Conservation (phyloP, 2,113 vertebrate genomes). For the Bungarus multicinctus region DNA sequence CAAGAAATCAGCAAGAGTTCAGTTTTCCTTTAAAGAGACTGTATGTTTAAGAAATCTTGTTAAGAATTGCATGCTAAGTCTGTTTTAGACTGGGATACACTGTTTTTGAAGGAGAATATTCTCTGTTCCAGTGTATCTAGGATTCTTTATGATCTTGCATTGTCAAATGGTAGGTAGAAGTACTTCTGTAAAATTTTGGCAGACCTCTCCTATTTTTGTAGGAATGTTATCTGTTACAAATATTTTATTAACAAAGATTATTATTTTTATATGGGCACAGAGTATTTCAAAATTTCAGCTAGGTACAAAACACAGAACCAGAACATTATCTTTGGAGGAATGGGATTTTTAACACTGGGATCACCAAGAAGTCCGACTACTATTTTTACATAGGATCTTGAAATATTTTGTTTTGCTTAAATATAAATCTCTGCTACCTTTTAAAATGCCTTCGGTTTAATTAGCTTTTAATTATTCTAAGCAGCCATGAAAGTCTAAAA, state of each 20-base stretch:
- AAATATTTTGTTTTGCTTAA: background rate
- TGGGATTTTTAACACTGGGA: background rate
- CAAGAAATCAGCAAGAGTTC: background rate
- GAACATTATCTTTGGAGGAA: background rate
- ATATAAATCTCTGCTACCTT: background rate
- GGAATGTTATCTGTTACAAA: background rate
- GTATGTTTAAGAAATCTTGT: background rate
- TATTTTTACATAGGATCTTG: background rate
- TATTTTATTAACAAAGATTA: background rate
- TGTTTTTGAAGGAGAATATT: background rate
- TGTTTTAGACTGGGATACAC: background rate
- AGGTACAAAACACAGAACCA: background rate
- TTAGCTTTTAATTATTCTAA: background rate
- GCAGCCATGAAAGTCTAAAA: background rate
- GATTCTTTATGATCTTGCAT: background rate
- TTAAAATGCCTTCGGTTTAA: background rate
- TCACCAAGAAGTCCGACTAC: background rate
- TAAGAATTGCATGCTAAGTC: background rate
- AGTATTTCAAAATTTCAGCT: background rate
- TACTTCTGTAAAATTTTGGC: background rate
- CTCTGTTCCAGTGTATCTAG: background rate
- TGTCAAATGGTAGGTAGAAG: background rate
- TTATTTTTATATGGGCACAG: background rate
- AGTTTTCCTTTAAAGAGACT: background rate
- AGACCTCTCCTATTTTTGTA: background rate